These are phyloP conservation scores for Sebastes vulpes DNA, from an alignment of 2,797 vertebrate species.

Conservation along the genomic window DNA sequence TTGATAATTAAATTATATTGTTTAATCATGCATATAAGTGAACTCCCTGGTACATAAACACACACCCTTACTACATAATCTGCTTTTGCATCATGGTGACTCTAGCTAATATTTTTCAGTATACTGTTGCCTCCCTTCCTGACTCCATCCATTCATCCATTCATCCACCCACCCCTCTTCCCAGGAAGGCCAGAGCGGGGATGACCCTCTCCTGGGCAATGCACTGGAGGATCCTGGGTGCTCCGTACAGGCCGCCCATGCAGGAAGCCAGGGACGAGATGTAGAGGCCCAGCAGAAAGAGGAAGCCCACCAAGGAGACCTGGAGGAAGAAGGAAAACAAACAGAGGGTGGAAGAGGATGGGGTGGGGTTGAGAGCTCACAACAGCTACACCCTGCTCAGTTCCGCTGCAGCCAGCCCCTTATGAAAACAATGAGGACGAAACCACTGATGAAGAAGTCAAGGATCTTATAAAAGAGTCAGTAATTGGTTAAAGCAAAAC, in stretches of 20 bases:
- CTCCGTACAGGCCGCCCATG: constrained; percentile 96
- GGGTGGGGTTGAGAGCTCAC: constrained; percentile 69
- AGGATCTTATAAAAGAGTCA: constrained; percentile 5
- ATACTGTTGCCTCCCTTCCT: not conserved
- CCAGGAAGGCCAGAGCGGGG: constrained; percentile 90
- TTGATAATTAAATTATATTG: not conserved
- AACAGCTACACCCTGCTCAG: constrained; percentile 80
- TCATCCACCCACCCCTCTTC: constrained; percentile 89
- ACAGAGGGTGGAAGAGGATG: constrained; percentile 82
- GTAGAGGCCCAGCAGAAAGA: constrained; percentile 97
- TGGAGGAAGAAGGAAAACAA: constrained; percentile 86
- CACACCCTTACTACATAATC: constrained; percentile 1
- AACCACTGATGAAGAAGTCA: constrained; percentile 43
- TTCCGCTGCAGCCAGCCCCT: constrained; percentile 77
- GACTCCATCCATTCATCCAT: not conserved
- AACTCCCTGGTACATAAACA: not conserved
- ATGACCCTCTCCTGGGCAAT: constrained; percentile 96
- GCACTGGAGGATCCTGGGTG: constrained; percentile 97
- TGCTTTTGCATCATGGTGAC: not conserved
- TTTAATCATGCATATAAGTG: not conserved
- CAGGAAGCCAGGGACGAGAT: constrained; percentile 98
- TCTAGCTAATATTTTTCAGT: not conserved
- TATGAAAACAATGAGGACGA: constrained; percentile 72
- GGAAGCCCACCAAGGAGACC: constrained; percentile 98
- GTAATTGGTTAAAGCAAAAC: not conserved